Base-by-base conservation (phyloP, 2,113 vertebrate genomes). In the Oostethus manadensis region DNA sequence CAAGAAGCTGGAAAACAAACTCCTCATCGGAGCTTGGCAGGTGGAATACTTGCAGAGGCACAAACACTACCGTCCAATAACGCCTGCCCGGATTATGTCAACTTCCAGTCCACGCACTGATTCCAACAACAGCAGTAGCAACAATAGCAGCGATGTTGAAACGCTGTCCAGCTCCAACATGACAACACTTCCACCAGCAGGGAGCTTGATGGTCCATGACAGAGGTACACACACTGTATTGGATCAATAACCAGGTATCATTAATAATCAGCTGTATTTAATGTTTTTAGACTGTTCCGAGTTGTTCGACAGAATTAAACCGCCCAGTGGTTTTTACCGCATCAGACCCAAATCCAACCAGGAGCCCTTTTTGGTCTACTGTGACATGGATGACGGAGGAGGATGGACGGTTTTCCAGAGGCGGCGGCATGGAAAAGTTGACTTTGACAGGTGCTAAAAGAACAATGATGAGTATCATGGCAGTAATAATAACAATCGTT, bases 321-420 rank as follows among this genome's bases (percentile, higher is more conserved):
- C 82, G 18, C 35, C 68, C 0, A 94, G 71, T 0, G 94, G 93
- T 16, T 96, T 92, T 80, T 95, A 95, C 66, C 79, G 91, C 29
- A 86, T 96, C 68, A 81, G 85, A 64, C 93, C 94, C 16, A 80
- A 80, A 55, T 42, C 60, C 0, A 79, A 87, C 0, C 73, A 17
- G 26, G 93, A 95, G 47, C 93, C 93, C 1, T 88, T 95, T 68
- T 81, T 93, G 70, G 92, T 77, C 0, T 96, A 91, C 76, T 96
- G 94, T 61, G 94, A 96, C 65, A 96, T 95, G 94, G 86, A 91
- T 1, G 92, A 94, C 0, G 94, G 94, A 0, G 93, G 89, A 7
- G 94, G 93, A 0, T 96, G 94, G 94, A 96, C 94, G 0, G 89
- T 95, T 58, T 87, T 96, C 42, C 94, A 96, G 74, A 90, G 82